Percentiles rank a stretch among this genome's conserved stretches.
phyloP scores from a whole-genome alignment of 92 coral and sea anemone species.

The Palythoa caribaeorum region DNA sequence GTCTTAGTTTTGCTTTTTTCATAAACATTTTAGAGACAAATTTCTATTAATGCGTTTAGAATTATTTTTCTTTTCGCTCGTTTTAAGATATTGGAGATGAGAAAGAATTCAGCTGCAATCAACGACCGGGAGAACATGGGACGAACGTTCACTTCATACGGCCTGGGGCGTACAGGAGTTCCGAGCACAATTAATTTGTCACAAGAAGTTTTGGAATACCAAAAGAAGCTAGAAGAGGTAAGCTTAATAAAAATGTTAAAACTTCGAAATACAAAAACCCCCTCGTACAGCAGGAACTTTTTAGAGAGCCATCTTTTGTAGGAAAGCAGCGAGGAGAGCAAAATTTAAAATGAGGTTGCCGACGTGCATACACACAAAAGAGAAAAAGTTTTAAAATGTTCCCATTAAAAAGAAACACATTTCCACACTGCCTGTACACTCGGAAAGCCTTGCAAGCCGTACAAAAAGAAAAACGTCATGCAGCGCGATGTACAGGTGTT shows the following conservation, averaged over 20 bases:
- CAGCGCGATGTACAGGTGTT: too few species aligned
- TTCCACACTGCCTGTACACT: too few species aligned
- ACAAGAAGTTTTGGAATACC: constrained; percentile 54
- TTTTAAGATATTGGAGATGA: constrained; percentile 75
- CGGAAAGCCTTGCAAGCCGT: too few species aligned
- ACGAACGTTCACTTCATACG: constrained; percentile 70
- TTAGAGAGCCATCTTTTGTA: background rate
- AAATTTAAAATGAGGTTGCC: too few species aligned
- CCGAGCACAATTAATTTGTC: constrained; percentile 47
- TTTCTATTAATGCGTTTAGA: background rate
- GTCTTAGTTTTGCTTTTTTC: background rate
- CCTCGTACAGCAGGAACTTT: background rate
- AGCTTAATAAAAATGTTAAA: background rate
- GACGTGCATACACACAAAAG: too few species aligned
- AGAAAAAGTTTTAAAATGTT: too few species aligned
- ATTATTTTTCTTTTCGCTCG: background rate
- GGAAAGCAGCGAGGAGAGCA: too few species aligned
- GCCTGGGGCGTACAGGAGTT: constrained; percentile 20
- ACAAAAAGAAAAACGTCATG: too few species aligned
- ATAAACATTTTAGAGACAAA: background rate
- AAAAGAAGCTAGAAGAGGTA: constrained; percentile 64
- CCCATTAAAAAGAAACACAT: too few species aligned
- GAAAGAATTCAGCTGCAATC: constrained; percentile 58
- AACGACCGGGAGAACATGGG: constrained; percentile 62
- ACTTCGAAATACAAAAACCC: background rate